These are phyloP conservation scores for Eubasilissa splendida DNA, from an alignment of 2,888 invertebrate species.

Conservation along the genomic window DNA sequence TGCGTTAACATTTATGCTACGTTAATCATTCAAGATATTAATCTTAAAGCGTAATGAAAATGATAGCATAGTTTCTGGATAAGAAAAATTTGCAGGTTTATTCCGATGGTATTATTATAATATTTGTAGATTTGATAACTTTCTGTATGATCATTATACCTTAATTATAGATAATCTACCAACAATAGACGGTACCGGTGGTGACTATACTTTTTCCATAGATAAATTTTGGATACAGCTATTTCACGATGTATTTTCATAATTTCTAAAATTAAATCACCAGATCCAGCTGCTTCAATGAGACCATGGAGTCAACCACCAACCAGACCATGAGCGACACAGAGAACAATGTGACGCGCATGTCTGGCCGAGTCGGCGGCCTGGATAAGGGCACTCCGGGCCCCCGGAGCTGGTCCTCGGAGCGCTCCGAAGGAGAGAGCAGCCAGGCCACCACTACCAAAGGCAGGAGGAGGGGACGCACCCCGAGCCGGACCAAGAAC, in stretches of 20 bases:
- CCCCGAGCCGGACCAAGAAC: slow-evolving; percentile 68
- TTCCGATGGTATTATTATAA: too few species aligned
- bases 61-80: too few species aligned
- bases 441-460: slow-evolving; percentile 42
- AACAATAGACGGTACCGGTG: too few species aligned
- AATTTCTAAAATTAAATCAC: slow-evolving; percentile 40
- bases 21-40: too few species aligned
- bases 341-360: slow-evolving; percentile 58
- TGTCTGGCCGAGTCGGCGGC: slow-evolving; percentile 44
- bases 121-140: too few species aligned
- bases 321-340: slow-evolving; percentile 65
- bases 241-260: background rate
- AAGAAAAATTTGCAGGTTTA: too few species aligned
- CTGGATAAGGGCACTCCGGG: background rate
- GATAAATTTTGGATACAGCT: too few species aligned
- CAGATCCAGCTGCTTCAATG: slow-evolving; percentile 69
- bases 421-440: slow-evolving; percentile 52
- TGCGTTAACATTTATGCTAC: too few species aligned
- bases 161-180: too few species aligned
- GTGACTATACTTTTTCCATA: too few species aligned
- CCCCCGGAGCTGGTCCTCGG: slow-evolving; percentile 49
- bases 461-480: slow-evolving; percentile 64
- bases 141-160: too few species aligned
- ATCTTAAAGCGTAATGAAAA: too few species aligned
- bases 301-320: slow-evolving; percentile 66